phyloP scores from a whole-genome alignment of 2,797 vertebrate genomes.

The Fundulus diaphanus region DNA sequence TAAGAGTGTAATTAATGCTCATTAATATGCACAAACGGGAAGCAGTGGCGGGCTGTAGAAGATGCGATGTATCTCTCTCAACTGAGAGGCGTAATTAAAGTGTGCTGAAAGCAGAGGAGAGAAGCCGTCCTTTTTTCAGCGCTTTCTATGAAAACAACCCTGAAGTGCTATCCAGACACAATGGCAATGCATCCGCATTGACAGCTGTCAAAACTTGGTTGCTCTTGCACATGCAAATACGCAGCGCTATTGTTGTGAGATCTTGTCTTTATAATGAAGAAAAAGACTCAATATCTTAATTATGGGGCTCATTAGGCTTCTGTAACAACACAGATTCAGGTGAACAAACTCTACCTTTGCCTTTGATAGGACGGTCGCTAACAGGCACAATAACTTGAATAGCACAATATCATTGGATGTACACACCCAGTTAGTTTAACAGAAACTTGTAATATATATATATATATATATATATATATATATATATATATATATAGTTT shows the following conservation, averaged over 20 bases:
- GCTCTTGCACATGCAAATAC: conserved; percentile 65
- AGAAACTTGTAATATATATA: neutral
- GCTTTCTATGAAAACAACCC: conserved; percentile 69
- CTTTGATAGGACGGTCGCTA: neutral
- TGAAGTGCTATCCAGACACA: conserved; percentile 75
- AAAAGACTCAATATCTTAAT: conserved; percentile 35
- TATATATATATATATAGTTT: neutral
- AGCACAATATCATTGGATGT: neutral
- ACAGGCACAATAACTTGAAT: neutral
- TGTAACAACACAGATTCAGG: conserved; percentile 25
- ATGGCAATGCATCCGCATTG: conserved; percentile 62
- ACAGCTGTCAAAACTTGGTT: conserved; percentile 69
- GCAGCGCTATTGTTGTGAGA: conserved; percentile 58
- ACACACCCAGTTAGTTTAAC: neutral
- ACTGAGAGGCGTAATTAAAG: conserved; percentile 81
- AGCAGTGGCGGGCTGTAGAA: conserved; percentile 57
- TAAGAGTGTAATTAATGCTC: conserved; percentile 85
- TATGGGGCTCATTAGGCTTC: conserved; percentile 34
- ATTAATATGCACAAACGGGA: conserved; percentile 84
- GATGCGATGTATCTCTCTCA: conserved; percentile 72
- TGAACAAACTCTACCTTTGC: conserved; percentile 14
- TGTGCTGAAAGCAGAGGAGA: conserved; percentile 71
- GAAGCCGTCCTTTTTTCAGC: conserved; percentile 60
- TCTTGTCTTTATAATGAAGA: conserved; percentile 33
- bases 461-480: too few relatives aligned